phyloP scores from a whole-genome alignment of 2,888 invertebrate species.

The Scotopteryx bipunctaria region DNA sequence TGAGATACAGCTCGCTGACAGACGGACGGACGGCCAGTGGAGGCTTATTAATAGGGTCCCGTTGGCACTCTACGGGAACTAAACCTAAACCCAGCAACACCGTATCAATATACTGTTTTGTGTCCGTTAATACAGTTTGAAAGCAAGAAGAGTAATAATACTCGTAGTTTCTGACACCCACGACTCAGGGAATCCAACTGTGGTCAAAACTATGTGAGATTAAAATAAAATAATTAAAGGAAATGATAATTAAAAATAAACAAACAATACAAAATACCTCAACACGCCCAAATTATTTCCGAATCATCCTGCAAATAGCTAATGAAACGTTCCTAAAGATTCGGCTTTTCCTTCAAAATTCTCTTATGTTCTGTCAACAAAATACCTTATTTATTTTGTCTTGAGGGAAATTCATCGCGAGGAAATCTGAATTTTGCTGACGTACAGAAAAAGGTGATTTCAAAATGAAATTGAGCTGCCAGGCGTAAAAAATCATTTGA shows the following conservation, averaged over 20 bases:
- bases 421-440: constrained; percentile 5
- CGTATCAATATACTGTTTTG: no score
- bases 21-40: no score
- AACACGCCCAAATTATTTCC: background rate
- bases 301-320: constrained; percentile 4
- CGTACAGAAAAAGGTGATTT: constrained; percentile 11
- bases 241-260: no score
- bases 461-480: constrained; percentile 12
- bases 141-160: background rate
- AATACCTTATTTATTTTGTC: constrained; percentile 20
- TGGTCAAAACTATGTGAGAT: no score
- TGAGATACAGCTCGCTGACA: no score
- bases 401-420: constrained; percentile 6
- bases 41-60: no score
- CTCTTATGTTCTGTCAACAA: constrained; percentile 6
- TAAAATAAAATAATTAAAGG: no score
- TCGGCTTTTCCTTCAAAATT: constrained; percentile 6
- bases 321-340: constrained; percentile 13
- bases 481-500: constrained; percentile 1
- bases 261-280: no score
- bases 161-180: background rate
- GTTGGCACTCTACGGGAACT: no score
- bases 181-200: no score
- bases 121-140: no score
- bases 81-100: no score